phyloP scores from a whole-genome alignment of 2,113 vertebrate genomes.

The Oryzias melastigma region DNA sequence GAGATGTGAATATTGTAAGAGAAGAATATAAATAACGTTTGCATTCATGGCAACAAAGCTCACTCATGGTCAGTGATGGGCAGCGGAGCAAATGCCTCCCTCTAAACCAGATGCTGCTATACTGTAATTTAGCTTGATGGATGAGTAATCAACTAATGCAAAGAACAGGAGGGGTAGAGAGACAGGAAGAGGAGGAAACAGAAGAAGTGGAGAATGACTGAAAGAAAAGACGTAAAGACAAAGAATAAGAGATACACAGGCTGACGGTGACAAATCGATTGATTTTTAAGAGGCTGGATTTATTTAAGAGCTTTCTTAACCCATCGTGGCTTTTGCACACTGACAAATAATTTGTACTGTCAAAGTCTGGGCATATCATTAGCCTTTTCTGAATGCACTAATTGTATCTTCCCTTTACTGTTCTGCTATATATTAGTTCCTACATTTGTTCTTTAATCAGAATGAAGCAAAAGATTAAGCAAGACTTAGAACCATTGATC shows the following conservation, averaged over 20 bases:
- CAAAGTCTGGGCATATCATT: background rate
- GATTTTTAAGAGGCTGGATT: background rate
- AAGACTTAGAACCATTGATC: too few relatives aligned
- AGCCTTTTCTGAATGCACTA: too few relatives aligned
- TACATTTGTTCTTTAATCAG: too few relatives aligned
- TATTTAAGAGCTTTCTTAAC: background rate
- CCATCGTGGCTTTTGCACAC: background rate
- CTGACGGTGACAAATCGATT: slow-evolving; percentile 3
- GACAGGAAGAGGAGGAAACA: background rate
- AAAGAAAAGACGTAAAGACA: background rate
- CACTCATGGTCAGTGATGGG: slow-evolving; percentile 25
- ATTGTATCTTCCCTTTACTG: too few relatives aligned
- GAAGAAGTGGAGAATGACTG: background rate
- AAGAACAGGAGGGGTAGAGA: background rate
- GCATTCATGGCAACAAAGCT: background rate
- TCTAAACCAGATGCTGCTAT: slow-evolving; percentile 28
- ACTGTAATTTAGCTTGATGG: slow-evolving; percentile 53
- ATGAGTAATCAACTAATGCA: slow-evolving; percentile 62
- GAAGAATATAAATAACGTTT: background rate
- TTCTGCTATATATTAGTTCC: too few relatives aligned
- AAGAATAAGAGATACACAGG: background rate
- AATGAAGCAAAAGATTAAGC: too few relatives aligned
- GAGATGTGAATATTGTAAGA: slow-evolving; percentile 37
- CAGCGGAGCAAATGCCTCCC: slow-evolving; percentile 24
- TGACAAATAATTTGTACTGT: background rate